Percentiles rank a stretch among this genome's conserved stretches.
These are phyloP conservation scores for Carposina sasakii DNA, from an alignment of 1,140 invertebrate species.

Conservation along the genomic window DNA sequence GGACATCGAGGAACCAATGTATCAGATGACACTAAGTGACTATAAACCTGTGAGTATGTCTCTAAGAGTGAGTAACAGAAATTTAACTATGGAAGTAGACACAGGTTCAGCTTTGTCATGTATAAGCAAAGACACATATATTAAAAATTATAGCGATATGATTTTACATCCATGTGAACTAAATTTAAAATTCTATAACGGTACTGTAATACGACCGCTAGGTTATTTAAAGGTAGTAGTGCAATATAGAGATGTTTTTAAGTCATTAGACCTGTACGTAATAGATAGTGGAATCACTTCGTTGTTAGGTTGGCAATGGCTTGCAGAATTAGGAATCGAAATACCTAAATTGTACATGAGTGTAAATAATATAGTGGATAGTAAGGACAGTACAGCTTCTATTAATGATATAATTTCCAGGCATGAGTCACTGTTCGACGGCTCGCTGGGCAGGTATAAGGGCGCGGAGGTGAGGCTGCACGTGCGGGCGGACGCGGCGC, in stretches of 20 bases:
- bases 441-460: background rate
- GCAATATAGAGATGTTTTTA: background rate
- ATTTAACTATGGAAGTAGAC: slow-evolving; percentile 6
- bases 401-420: background rate
- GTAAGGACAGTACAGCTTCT: background rate
- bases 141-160: background rate
- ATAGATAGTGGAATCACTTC: slow-evolving; percentile 4
- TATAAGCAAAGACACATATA: background rate
- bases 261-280: slow-evolving; percentile 8
- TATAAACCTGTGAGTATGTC: slow-evolving; percentile 10
- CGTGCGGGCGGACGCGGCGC: background rate
- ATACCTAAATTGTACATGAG: background rate
- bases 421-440: slow-evolving; percentile 9
- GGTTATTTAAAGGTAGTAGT: slow-evolving; percentile 4
- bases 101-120: slow-evolving; percentile 11
- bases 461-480: background rate
- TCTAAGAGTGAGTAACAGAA: background rate
- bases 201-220: background rate
- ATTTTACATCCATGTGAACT: background rate
- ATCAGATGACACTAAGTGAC: slow-evolving; percentile 3
- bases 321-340: background rate
- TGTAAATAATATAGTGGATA: background rate
- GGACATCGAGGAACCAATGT: slow-evolving; percentile 1
- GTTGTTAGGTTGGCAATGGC: slow-evolving; percentile 9
- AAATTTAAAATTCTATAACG: slow-evolving; percentile 6